phyloP scores from a whole-genome alignment of 2,113 vertebrate genomes.

The Notarius quadriscutis region DNA sequence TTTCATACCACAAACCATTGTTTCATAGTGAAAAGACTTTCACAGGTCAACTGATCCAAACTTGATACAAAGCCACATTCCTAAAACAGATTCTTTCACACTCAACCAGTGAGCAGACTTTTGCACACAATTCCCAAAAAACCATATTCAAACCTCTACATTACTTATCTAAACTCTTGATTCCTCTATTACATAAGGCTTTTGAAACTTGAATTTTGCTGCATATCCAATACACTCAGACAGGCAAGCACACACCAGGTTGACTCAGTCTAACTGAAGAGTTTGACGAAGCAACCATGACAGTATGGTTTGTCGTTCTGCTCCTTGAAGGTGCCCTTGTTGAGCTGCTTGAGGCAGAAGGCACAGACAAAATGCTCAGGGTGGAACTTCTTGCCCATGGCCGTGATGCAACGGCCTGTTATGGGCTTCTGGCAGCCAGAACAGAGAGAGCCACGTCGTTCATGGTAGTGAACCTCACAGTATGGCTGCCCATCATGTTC shows the following conservation, averaged over 20 bases:
- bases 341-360: slow-evolving; percentile 98
- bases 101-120: slow-evolving; percentile 74
- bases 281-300: slow-evolving; percentile 96
- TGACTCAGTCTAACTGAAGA: slow-evolving; percentile 85
- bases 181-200: background rate
- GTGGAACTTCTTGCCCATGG: slow-evolving; percentile 98
- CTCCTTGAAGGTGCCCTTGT: slow-evolving; percentile 99
- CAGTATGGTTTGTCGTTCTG: slow-evolving; percentile 99
- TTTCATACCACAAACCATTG: background rate
- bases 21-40: slow-evolving; percentile 9
- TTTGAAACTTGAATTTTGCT: background rate
- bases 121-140: slow-evolving; percentile 28
- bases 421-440: slow-evolving; percentile 99
- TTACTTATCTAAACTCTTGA: slow-evolving; percentile 3
- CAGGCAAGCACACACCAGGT: background rate
- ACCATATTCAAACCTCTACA: slow-evolving; percentile 11
- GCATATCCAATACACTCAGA: slow-evolving; percentile 20
- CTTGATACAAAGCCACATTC: slow-evolving; percentile 15
- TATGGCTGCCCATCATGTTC: slow-evolving; percentile 97
- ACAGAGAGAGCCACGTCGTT: slow-evolving; percentile 92
- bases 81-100: slow-evolving; percentile 37
- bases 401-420: slow-evolving; percentile 97
- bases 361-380: slow-evolving; percentile 98
- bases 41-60: slow-evolving; percentile 51
- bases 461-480: slow-evolving; percentile 98